phyloP scores from a whole-genome alignment of 2,888 invertebrate species.

The Mythimna ferrago region DNA sequence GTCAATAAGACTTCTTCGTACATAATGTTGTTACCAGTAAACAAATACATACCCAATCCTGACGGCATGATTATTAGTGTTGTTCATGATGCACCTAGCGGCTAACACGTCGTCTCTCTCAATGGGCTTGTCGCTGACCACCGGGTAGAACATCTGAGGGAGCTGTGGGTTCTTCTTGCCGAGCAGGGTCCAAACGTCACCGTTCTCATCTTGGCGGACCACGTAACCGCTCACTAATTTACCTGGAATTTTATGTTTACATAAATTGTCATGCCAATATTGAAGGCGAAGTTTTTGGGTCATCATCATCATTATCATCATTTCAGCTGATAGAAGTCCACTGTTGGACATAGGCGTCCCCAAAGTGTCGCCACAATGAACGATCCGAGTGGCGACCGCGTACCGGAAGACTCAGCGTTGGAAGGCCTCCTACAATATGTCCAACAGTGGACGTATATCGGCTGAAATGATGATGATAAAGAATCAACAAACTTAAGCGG shows the following conservation, averaged over 20 bases:
- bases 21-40: neutral
- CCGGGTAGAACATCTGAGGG: conserved; percentile 98
- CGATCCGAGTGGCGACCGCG: too few relatives aligned
- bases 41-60: conserved; percentile 92
- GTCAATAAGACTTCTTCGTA: too few relatives aligned
- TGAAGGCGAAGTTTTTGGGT: too few relatives aligned
- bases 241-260: conserved; percentile 84
- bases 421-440: too few relatives aligned
- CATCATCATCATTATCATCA: too few relatives aligned
- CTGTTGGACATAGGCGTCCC: too few relatives aligned
- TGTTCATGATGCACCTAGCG: conserved; percentile 98
- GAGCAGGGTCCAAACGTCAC: conserved; percentile 94
- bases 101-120: conserved; percentile 94
- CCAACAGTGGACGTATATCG: too few relatives aligned
- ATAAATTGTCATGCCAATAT: neutral
- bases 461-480: too few relatives aligned
- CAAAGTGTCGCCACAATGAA: too few relatives aligned
- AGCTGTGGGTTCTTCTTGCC: conserved; percentile 96
- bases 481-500: too few relatives aligned
- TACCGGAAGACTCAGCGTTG: too few relatives aligned
- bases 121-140: conserved; percentile 92
- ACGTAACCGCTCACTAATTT: conserved; percentile 96
- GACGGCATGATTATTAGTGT: conserved; percentile 92
- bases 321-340: too few relatives aligned
- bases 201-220: conserved; percentile 90